A percentile compares a stretch with the other conserved stretches of the same genome.
Conservation (phyloP, 1,140 invertebrate species). For the Pseudachorutes palmiensis region DNA sequence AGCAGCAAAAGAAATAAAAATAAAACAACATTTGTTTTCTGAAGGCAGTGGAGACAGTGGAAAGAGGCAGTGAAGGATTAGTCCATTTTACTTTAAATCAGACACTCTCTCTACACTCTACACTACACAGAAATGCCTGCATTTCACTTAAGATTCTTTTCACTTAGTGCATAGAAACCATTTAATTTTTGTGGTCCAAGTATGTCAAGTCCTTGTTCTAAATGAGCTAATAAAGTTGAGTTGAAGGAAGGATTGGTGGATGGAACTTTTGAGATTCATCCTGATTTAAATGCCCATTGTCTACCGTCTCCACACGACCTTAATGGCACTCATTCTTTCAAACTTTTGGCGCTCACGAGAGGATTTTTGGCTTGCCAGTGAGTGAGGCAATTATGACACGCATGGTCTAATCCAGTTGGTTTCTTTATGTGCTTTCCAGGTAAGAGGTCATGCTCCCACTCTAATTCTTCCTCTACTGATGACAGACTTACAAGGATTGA, state of each 20-base stretch:
- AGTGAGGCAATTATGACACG: background rate
- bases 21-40: slow-evolving; percentile 10
- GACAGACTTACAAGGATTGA: too few relatives aligned
- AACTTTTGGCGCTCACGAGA: background rate
- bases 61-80: background rate
- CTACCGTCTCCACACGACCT: background rate
- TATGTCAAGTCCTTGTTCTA: slow-evolving; percentile 9
- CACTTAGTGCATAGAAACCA: background rate
- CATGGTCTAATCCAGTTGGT: background rate
- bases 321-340: too few relatives aligned
- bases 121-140: too few relatives aligned
- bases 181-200: background rate
- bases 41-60: background rate
- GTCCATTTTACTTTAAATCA: background rate
- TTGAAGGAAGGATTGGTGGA: too few relatives aligned
- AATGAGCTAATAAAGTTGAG: background rate
- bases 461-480: too few relatives aligned
- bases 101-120: too few relatives aligned
- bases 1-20: background rate
- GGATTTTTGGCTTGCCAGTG: background rate
- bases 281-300: background rate
- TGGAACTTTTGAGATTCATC: background rate
- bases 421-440: background rate
- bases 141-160: too few relatives aligned
- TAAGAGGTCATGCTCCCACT: too few relatives aligned